phyloP scores from a whole-genome alignment of 2,888 invertebrate species.

The Pristionchus entomophagus region DNA sequence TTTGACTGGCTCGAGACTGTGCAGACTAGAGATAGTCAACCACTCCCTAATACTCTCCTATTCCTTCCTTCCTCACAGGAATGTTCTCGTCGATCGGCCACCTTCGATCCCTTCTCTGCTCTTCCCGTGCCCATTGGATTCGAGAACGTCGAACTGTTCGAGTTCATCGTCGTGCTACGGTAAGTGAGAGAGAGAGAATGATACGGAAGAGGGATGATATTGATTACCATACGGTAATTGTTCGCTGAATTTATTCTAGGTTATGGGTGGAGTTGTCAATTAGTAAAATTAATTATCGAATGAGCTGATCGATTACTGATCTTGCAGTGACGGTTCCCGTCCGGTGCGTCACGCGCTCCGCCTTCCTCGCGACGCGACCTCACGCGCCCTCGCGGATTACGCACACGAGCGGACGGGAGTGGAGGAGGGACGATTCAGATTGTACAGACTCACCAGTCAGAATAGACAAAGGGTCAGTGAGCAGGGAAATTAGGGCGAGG shows the following conservation, averaged over 20 bases:
- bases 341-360: slow-evolving; percentile 89
- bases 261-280: too few relatives aligned
- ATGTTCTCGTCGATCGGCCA: slow-evolving; percentile 78
- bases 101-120: slow-evolving; percentile 93
- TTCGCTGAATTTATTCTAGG: too few relatives aligned
- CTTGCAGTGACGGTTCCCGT: slow-evolving; percentile 83
- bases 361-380: slow-evolving; percentile 81
- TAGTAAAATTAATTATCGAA: background rate
- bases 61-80: background rate
- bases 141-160: slow-evolving; percentile 86
- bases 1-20: too few relatives aligned
- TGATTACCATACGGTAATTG: background rate
- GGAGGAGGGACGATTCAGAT: background rate
- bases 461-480: slow-evolving; percentile 26
- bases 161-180: slow-evolving; percentile 58
- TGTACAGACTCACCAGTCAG: slow-evolving; percentile 22
- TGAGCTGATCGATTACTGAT: slow-evolving; percentile 74
- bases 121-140: slow-evolving; percentile 91
- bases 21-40: too few relatives aligned
- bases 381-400: slow-evolving; percentile 55
- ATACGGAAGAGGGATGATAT: background rate
- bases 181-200: background rate
- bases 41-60: too few relatives aligned
- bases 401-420: slow-evolving; percentile 22
- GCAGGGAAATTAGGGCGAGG: too few relatives aligned